A percentile compares a stretch with the other conserved stretches of the same genome.
Conservation (phyloP, 2,797 vertebrate species). For the Dipus sagitta region DNA sequence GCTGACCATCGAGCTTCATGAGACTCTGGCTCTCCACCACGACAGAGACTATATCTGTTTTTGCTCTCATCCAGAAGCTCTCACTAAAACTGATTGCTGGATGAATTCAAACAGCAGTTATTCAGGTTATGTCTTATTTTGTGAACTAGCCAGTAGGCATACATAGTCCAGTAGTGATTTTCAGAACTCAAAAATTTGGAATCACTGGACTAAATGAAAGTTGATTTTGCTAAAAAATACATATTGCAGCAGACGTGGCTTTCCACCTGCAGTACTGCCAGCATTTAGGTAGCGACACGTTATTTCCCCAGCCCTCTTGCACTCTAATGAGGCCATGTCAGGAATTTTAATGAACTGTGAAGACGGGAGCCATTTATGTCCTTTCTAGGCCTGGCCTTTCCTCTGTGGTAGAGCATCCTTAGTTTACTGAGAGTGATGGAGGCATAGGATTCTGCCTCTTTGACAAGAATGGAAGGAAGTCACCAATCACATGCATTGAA, state of each 20-base stretch:
- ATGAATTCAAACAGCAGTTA: background rate
- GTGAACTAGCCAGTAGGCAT: background rate
- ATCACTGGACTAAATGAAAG: background rate
- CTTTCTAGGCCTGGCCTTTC: background rate
- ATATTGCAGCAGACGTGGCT: background rate
- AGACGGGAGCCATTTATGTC: background rate
- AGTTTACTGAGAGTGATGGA: background rate
- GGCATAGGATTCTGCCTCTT: no score
- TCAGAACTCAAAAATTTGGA: background rate
- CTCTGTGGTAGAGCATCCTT: background rate
- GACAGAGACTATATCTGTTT: background rate
- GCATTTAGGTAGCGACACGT: background rate
- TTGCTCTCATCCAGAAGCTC: background rate
- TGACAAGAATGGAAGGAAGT: background rate
- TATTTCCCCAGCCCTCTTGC: background rate
- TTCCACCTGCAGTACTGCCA: background rate
- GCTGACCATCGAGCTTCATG: background rate
- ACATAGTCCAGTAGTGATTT: background rate
- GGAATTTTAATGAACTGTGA: background rate
- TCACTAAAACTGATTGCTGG: no score
- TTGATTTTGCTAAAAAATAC: background rate
- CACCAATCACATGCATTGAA: background rate
- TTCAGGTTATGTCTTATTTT: background rate
- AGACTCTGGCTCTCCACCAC: background rate
- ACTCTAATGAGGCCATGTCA: background rate